Evolutionary conservation across 1,140 invertebrate species (phyloP), one percentile per base, ranked within the genome.

Genomic region (Rhyacophila brunnea): DNA sequence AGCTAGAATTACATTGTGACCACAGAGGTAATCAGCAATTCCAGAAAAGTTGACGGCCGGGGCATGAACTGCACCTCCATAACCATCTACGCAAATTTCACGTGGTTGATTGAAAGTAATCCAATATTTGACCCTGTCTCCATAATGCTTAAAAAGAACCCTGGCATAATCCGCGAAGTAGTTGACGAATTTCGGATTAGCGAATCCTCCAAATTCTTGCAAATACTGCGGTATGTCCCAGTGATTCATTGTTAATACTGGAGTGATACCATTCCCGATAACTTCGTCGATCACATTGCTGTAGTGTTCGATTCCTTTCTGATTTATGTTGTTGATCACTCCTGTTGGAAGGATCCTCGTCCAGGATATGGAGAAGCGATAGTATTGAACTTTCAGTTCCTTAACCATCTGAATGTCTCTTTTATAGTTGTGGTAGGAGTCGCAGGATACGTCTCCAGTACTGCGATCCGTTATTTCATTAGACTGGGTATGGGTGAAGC

Each of bases 341-440:
- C 84, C 82, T 19, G 68, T 75, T 0, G 84, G 83, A 6, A 85
- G 65, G n/a, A 86, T 69, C 59, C 85, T 70, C 0, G 83, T 50
- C 84, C 85, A 86, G 2, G 81, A 80, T 58, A 86, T 73, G 1
- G 85, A 87, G 67, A 87, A 85, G 46, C 84, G 73, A 64, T 85
- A 85, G 68, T 35, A 32, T 70, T 54, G 55, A 0, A 74, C 77
- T 3, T 78, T 78, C 14, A 82, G 67, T 23, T 76, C 67, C 59
- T 78, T 79, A 4, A 82, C 35, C 58, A 82, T 68, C 51, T 70
- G 52, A 6, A 84, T 71, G 62, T 85, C 83, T 52, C 81, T 73
- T 62, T 76, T 68, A 64, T 79, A 81, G 43, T 75, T 73, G 40
- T 81, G 64, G 64, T 81, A 74, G 4, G 72, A 74, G 49, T 76